Evolutionary conservation across 2,797 vertebrate genomes (phyloP), one percentile per base, ranked within the genome.

Genomic region (Triplophysa yarkandensis): DNA sequence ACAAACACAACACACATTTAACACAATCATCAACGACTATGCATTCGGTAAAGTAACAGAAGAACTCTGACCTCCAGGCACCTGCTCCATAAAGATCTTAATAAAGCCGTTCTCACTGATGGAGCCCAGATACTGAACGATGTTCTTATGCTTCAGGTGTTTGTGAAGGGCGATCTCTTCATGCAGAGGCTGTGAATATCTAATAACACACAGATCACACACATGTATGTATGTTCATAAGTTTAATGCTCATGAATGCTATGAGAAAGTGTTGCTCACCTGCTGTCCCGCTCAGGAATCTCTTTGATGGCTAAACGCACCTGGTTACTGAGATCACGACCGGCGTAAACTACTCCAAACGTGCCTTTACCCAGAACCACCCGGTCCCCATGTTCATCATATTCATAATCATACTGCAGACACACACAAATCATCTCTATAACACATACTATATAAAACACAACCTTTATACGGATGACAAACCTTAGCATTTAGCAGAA

Each of bases 61-160:
- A 11, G 21, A 16, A 5, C 0, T 23, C 92, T 86, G 89, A 99
- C 97, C 97, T 91, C 98, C 98, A 25, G 98, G 98, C 21, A 99
- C 98, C 82, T 99, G 97, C 86, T 99, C 98, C 97, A 99, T 99
- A 86, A 99, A 99, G 86, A 99, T 99, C 90, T 99, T 99, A 86
- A 99, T 98, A 90, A 99, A 99, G 78, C 96, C 93, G 19, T 95
- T 95, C 87, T 99, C 96, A 75, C 98, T 99, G 85, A 99, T 91
- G 65, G 98, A 99, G 68, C 98, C 98, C 77, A 99, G 89, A 88
- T 99, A 99, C 82, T 98, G 98, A 68, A 99, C 98, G 23, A 99
- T 99, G 88, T 99, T 99, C 90, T 98, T 98, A 87, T 99, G 97
- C 82, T 99, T 99, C 46, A 99, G 88, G 82, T 99, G 96, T 58